Evolutionary conservation across 2,797 vertebrate species (phyloP), one percentile per base, ranked within the genome.

Genomic region (Sarcoramphus papa): DNA sequence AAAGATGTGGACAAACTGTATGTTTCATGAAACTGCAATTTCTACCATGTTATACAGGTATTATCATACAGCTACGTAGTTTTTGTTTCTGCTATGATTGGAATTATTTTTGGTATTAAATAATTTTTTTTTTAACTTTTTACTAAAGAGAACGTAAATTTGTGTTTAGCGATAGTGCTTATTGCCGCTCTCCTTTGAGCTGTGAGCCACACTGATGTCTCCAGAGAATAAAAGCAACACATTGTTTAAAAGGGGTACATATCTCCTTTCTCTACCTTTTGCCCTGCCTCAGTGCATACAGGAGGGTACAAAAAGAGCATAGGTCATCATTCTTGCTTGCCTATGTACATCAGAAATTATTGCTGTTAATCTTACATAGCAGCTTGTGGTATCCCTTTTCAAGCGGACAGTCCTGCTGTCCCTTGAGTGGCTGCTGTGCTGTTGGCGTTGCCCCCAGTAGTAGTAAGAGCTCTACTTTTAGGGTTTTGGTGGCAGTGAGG

Each of bases 371-470:
- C 91, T 96, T 91, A 76, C 53, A 33, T 77, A 88, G 74, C 80
- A 96, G 90, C 93, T 96, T 96, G 93, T 89, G 82, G 53, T 90
- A 73, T 91, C 76, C 64, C 75, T 95, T 93, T 93, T 86, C 70
- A 85, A 47, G 76, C 63, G 90, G 88, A 63, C 74, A 76, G 43
- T 60, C 13, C 24, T 85, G 64, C 51, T 93, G 69, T 93, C 33
- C 1, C 51, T 75, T 75, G 82, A 85, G 86, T 75, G 81, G 67
- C 37, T 95, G 75, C 45, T 95, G 28, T 77, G 75, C 59, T 90
- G 51, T 74, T 95, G 84, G 33, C 2, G 0, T 67, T 91, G 74
- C 19, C 82, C 28, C 37, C 35, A n/a, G 87, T 63, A 62, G 78
- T 59, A 68, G 86, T 65, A 92, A 0, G 18, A 80, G 45, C 35